phyloP scores from a whole-genome alignment of 1,140 invertebrate species.

The Cephus cinctus region DNA sequence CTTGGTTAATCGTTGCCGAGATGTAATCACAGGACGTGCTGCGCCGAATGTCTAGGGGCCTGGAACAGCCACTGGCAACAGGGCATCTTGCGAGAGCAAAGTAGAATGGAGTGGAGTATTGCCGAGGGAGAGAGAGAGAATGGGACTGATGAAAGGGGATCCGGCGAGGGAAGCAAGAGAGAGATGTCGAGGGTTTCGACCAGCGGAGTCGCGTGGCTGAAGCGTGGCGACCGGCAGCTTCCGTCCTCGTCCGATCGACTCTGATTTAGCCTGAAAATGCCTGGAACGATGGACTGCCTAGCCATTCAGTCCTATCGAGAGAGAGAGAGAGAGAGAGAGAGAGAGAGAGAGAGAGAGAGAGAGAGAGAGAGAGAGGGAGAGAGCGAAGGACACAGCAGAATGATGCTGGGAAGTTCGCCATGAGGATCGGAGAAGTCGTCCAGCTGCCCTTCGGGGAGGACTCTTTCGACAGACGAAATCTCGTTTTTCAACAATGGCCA shows the following conservation, averaged over 20 bases:
- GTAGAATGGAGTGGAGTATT: no score
- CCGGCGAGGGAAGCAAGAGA: no score
- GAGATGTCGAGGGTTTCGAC: conserved; percentile 3
- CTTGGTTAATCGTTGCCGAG: no score
- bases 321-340: conserved; percentile 6
- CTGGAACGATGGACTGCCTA: no score
- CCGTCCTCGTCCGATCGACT: conserved; percentile 15
- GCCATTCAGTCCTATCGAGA: no score
- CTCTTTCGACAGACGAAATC: conserved; percentile 13
- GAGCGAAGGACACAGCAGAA: conserved; percentile 5
- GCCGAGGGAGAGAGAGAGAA: no score
- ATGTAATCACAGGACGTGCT: no score
- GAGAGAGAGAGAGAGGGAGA: conserved; percentile 2
- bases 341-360: conserved; percentile 2
- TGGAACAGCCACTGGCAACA: no score
- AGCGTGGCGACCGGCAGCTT: conserved; percentile 21
- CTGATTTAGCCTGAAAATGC: no score
- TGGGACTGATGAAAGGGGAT: no score
- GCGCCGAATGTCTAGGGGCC: no score
- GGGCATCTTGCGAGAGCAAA: no score
- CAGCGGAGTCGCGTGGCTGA: conserved; percentile 22
- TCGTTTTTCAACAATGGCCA: conserved; percentile 1
- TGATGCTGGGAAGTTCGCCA: conserved; percentile 17
- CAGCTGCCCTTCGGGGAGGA: conserved; percentile 21
- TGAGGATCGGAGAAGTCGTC: conserved; percentile 13